Percentiles rank a stretch among this genome's conserved stretches.
Conservation (phyloP, 2,113 vertebrate genomes). For the Erythrocercus mccallii region DNA sequence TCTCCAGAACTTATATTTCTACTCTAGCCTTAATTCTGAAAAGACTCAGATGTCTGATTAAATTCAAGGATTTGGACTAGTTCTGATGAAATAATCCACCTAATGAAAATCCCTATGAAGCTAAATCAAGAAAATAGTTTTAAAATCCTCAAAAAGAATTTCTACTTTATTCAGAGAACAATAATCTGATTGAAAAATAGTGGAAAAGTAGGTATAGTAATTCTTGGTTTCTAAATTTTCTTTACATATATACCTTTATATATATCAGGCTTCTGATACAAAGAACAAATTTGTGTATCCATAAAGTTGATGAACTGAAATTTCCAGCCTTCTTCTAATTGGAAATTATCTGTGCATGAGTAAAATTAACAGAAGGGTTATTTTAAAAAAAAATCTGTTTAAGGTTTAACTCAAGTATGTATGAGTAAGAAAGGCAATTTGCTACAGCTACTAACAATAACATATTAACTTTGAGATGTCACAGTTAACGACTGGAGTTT, state of each 20-base stretch:
- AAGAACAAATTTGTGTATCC: neutral
- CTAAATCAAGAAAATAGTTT: neutral
- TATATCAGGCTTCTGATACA: neutral
- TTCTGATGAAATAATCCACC: neutral
- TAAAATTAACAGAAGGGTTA: neutral
- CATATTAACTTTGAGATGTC: neutral
- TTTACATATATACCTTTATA: neutral
- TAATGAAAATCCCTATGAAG: neutral
- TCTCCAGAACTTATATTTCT: neutral
- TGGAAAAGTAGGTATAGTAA: neutral
- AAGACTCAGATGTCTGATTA: neutral
- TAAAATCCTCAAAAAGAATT: neutral
- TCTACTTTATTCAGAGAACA: neutral
- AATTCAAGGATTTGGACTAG: neutral
- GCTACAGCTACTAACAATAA: constrained; percentile 1
- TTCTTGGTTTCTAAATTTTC: neutral
- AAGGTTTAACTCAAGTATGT: neutral
- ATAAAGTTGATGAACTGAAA: neutral
- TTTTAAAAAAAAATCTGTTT: neutral
- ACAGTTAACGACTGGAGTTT: neutral
- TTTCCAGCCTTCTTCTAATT: neutral
- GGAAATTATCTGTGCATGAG: neutral
- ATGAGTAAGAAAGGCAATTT: constrained; percentile 4
- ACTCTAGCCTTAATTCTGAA: neutral
- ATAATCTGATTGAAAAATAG: neutral